Percentiles rank a stretch among this genome's conserved stretches.
Conservation (phyloP, 2,888 invertebrate genomes). For the Cheilosia variabilis region DNA sequence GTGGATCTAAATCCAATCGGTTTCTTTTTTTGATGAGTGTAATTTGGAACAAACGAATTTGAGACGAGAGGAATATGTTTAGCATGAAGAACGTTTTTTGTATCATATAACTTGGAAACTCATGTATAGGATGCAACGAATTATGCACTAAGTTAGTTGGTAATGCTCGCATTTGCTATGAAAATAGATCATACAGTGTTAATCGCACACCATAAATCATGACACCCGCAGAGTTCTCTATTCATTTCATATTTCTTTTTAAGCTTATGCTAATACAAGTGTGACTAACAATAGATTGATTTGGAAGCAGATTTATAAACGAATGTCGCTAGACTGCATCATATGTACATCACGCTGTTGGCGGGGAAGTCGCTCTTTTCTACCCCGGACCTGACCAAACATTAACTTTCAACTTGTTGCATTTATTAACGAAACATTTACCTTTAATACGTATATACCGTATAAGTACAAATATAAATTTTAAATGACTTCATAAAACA, state of each 20-base stretch:
- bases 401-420: too few relatives aligned
- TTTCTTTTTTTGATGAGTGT: too few relatives aligned
- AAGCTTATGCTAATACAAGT: slow-evolving; percentile 1
- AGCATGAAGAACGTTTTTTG: slow-evolving; percentile 49
- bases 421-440: too few relatives aligned
- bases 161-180: slow-evolving; percentile 29
- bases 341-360: too few relatives aligned
- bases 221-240: background rate
- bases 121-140: slow-evolving; percentile 37
- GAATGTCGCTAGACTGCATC: too few relatives aligned
- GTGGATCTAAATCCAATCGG: background rate
- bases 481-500: too few relatives aligned
- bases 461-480: too few relatives aligned
- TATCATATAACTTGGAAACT: slow-evolving; percentile 18
- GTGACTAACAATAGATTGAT: slow-evolving; percentile 23
- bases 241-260: slow-evolving; percentile 14
- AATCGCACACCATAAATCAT: background rate
- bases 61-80: slow-evolving; percentile 60
- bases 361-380: too few relatives aligned
- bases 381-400: too few relatives aligned
- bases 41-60: slow-evolving; percentile 26
- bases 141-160: slow-evolving; percentile 22
- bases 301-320: too few relatives aligned
- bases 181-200: background rate
- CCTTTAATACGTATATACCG: too few relatives aligned